A percentile compares a stretch with the other conserved stretches of the same genome.
Conservation (phyloP, 2,113 vertebrate species). For the Isurus oxyrinchus region DNA sequence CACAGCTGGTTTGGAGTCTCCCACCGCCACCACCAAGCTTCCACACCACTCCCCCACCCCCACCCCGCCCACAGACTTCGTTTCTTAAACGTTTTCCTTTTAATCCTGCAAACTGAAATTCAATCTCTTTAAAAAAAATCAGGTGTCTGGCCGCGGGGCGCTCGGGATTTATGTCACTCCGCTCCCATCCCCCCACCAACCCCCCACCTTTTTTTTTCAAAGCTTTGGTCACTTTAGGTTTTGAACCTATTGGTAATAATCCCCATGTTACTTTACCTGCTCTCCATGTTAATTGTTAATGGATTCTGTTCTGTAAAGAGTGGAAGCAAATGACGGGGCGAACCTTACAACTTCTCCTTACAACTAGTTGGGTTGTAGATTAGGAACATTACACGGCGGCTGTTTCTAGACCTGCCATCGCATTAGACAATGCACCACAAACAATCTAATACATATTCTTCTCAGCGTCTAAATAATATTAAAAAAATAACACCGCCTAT, state of each 20-base stretch:
- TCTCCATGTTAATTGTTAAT: not conserved
- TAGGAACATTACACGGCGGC: not conserved
- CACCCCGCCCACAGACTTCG: conserved; percentile 55
- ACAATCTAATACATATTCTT: not conserved
- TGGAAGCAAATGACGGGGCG: not conserved
- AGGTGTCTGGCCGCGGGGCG: conserved; percentile 54
- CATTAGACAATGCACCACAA: not conserved
- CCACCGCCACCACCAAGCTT: not conserved
- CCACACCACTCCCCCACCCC: conserved; percentile 42
- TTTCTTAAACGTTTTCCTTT: conserved; percentile 59
- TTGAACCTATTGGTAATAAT: not conserved
- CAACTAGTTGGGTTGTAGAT: not conserved
- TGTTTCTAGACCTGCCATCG: not conserved
- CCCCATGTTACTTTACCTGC: not conserved
- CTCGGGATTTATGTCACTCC: conserved; percentile 41
- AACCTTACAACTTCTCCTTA: no score
- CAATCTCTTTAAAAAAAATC: conserved; percentile 54
- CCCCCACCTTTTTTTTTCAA: not conserved
- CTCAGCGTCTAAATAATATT: not conserved
- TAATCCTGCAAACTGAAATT: conserved; percentile 65
- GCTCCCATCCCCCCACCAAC: conserved; percentile 38
- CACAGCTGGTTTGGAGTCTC: conserved; percentile 26
- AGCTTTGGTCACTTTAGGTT: not conserved
- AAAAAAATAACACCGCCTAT: not conserved
- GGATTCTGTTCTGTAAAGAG: not conserved